Evolutionary conservation across 2,888 invertebrate species (phyloP).

Genomic region (Sinopyrophorus schimmeli): DNA sequence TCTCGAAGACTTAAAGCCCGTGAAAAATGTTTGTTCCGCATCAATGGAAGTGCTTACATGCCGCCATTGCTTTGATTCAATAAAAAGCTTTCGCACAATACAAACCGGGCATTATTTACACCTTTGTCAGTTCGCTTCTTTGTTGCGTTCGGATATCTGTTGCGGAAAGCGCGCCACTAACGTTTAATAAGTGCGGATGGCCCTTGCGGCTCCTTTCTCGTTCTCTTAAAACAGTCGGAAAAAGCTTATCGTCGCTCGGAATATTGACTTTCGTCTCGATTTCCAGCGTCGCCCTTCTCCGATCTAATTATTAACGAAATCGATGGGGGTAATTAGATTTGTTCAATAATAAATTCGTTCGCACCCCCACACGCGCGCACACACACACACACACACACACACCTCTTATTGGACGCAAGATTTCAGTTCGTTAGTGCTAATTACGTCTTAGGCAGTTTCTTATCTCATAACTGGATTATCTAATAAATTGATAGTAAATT

Average conservation of each 20-base stretch:
- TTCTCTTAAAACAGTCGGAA: neutral
- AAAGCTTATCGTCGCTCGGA: neutral
- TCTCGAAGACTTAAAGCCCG: constrained; percentile 8
- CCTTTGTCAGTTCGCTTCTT: constrained; percentile 11
- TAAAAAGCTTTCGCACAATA: constrained; percentile 15
- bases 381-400: too few relatives aligned
- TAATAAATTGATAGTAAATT: too few relatives aligned
- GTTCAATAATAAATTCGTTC: constrained; percentile 8
- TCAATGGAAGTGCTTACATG: constrained; percentile 15
- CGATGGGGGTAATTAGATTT: constrained; percentile 9
- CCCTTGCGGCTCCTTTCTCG: neutral
- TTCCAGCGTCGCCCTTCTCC: constrained; percentile 4
- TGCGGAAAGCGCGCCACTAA: constrained; percentile 4
- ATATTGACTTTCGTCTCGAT: constrained; percentile 15
- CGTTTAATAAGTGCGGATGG: constrained; percentile 4
- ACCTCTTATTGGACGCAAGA: constrained; percentile 4
- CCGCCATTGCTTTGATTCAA: constrained; percentile 12
- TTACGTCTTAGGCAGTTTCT: constrained; percentile 1
- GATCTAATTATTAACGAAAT: constrained; percentile 13
- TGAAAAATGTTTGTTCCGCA: constrained; percentile 11
- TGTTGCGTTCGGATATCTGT: constrained; percentile 12
- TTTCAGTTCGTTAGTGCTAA: constrained; percentile 9
- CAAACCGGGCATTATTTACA: constrained; percentile 11
- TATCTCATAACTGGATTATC: too few relatives aligned
- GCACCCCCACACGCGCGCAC: too few relatives aligned